Evolutionary conservation across 2,797 vertebrate genomes (phyloP), one percentile per base, ranked within the genome.

Genomic region (Lophotriccus pileatus): DNA sequence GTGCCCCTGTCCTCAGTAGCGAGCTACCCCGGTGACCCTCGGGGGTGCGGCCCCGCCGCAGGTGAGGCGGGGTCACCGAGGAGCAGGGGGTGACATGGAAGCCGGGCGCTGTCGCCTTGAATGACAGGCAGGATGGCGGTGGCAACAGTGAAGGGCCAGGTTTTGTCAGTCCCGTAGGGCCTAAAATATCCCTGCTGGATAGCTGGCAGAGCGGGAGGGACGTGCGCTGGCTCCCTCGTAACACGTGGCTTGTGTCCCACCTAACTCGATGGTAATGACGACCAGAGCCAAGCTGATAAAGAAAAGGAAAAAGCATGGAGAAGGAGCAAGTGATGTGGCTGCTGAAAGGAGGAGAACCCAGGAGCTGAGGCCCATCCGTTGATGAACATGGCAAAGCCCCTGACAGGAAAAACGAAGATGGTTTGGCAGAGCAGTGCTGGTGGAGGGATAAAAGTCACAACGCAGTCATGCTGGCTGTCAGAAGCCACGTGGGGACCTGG

Each of bases 391-490:
- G 69, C 64, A 50, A 74, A 77, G 60, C 36, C 60, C 19, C 64
- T 63, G 46, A 72, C 37, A 62, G 90, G 69, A 67, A 81, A 72
- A 93, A 80, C 85, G 87, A 93, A 91, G 25, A 44, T 41, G 49
- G 6, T 87, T 87, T 74, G 64, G 81, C 78, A 39, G 78, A 74
- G 64, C 28, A 20, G 47, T 6, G 8, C 56, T 3, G 1, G 68
- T 63, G 41, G 11, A 41, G 44, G 68, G 60, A 79, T 13, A 6
- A 79, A 75, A 52, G 82, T 73, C 56, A 43, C 2, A 0, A 20
- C 12, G 4, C 69, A 47, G 47, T 47, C 67, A 24, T 0, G 1
- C 67, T 6, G 1, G 14, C 73, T 81, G 43, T 66, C 50, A 41
- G 75, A 78, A 90, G 74, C 28, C 32, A 10, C 34, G 18, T 2